Base-by-base conservation (phyloP, 1,140 invertebrate species). In the Drosophila bipectinata region DNA sequence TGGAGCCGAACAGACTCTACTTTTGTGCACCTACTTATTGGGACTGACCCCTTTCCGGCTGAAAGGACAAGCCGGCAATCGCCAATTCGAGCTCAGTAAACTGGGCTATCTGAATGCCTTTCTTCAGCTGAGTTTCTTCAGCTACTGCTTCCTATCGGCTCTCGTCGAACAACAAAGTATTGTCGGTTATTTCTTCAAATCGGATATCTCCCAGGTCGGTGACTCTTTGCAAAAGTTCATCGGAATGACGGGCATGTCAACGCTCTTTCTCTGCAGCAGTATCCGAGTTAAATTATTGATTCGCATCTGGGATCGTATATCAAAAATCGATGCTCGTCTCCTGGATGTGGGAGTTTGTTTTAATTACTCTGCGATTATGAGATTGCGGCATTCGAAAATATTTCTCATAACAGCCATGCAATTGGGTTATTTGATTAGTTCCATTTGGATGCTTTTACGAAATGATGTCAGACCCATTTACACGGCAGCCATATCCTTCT, bases 111-210 rank as follows among this genome's bases (percentile, higher is more conserved):
- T 87, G 8, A 91, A 87, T 75, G 78, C 79, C 10, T 14, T 90
- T 1, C 45, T 91, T 0, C 90, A 91, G 67, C 21, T 90, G 15
- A 77, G 72, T 14, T 90, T 91, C 57, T 91, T 91, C 39, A 75
- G 81, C 34, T 90, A 85, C 53, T 91, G 90, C 47, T 91, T 91
- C 24, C 26, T 91, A 7, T 55, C 54, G 8, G 81, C 90, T 0
- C 74, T 91, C 21, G 53, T 90, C 5, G 44, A 90, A n/a, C 73
- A 90, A 32, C 77, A 91, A 45, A 89, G 88, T 12, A 91, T 92
- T 60, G 90, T 91, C 32, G 80, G 80, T 1, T 91, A 80, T 39
- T 92, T 92, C 44, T 92, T 92, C 39, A 85, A 90, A 18, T 89
- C 91, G 12, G 55, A 89, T 12, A 91, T 92, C 15, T 90, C 89